Conservation (phyloP, 2,113 vertebrate species). For the Ageneiosus marmoratus region DNA sequence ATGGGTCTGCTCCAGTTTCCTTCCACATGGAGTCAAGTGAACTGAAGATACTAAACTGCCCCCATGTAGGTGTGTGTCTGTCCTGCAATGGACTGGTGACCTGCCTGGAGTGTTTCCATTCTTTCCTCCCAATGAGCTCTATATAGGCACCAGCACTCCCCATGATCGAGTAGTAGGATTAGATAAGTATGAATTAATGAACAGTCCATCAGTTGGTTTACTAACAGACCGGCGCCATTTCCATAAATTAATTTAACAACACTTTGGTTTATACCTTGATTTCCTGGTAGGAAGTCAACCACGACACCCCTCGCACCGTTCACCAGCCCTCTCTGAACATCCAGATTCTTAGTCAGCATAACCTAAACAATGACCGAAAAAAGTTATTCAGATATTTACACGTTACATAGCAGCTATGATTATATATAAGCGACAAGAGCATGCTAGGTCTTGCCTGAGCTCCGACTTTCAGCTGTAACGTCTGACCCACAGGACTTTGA, state of each 20-base stretch:
- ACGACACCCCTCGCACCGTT: slow-evolving; percentile 93
- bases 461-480: slow-evolving; percentile 88
- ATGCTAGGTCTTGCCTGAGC: slow-evolving; percentile 78
- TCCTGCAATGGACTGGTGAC: too few species aligned
- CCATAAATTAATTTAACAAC: not conserved
- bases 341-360: slow-evolving; percentile 93
- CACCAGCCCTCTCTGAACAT: slow-evolving; percentile 87
- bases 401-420: not conserved
- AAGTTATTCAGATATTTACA: not conserved
- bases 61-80: too few species aligned
- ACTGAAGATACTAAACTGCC: too few species aligned
- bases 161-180: too few species aligned
- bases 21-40: too few species aligned
- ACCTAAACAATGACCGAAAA: slow-evolving; percentile 73
- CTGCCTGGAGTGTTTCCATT: too few species aligned
- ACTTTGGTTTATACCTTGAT: slow-evolving; percentile 70
- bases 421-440: not conserved
- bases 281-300: slow-evolving; percentile 81
- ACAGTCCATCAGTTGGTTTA: too few species aligned
- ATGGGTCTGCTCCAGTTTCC: too few species aligned
- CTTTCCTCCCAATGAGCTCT: too few species aligned
- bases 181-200: too few species aligned
- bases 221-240: too few species aligned
- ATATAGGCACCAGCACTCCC: too few species aligned
- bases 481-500: slow-evolving; percentile 84